Evolutionary conservation across 1,140 invertebrate species (phyloP).

Genomic region (Eumeta japonica): DNA sequence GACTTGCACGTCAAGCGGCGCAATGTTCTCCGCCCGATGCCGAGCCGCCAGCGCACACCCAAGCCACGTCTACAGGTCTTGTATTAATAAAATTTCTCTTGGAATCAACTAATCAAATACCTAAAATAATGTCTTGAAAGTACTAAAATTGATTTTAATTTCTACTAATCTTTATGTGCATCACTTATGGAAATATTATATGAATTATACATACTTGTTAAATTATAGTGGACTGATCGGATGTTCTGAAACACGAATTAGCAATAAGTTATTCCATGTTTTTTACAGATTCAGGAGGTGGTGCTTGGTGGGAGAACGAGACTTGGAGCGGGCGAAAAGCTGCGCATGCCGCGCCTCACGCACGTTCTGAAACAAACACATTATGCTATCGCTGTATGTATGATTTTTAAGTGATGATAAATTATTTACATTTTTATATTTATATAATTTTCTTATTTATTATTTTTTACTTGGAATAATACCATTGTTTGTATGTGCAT

Average conservation of each 20-base stretch:
- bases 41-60: constrained; percentile 10
- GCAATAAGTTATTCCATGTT: neutral
- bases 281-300: constrained; percentile 16
- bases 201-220: too few species aligned
- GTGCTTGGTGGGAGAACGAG: constrained; percentile 30
- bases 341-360: constrained; percentile 23
- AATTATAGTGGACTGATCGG: too few species aligned
- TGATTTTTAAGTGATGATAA: neutral
- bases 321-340: constrained; percentile 24
- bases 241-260: too few species aligned
- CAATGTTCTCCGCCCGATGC: constrained; percentile 62
- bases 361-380: constrained; percentile 24
- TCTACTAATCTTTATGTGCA: too few species aligned
- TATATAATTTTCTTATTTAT: neutral
- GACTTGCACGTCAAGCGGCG: constrained; percentile 68
- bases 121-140: too few species aligned
- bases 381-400: constrained; percentile 35
- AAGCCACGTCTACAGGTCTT: neutral
- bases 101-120: too few species aligned
- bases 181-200: too few species aligned
- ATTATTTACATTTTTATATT: neutral
- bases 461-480: too few species aligned
- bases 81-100: too few species aligned
- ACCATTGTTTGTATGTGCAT: too few species aligned
- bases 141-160: too few species aligned